Evolutionary conservation across 2,888 invertebrate species (phyloP).

Genomic region (Ectobius pallidus): DNA sequence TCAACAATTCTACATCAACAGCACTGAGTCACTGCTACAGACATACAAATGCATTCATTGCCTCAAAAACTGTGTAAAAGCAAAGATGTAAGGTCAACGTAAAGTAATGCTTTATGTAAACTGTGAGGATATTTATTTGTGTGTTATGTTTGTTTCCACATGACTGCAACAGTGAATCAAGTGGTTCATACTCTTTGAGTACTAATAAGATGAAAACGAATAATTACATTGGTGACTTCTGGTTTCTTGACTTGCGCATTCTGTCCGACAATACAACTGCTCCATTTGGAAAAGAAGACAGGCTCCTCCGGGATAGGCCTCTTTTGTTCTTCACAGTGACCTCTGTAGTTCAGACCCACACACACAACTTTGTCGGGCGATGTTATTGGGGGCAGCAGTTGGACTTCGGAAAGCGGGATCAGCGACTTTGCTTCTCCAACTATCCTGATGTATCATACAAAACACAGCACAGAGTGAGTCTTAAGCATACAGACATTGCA

Average conservation of each 20-base stretch:
- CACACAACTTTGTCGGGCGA: slow-evolving; percentile 85
- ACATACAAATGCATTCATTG: no score
- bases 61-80: no score
- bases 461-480: no score
- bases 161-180: not conserved
- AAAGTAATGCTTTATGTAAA: no score
- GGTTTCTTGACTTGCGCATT: slow-evolving; percentile 69
- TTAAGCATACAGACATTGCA: no score
- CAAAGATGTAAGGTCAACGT: no score
- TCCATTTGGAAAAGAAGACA: slow-evolving; percentile 87
- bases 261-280: slow-evolving; percentile 78
- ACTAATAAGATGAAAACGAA: no score
- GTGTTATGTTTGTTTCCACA: not conserved
- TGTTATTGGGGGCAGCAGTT: slow-evolving; percentile 73
- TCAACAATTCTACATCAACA: no score
- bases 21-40: no score
- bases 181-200: no score
- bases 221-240: slow-evolving; percentile 63
- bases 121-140: no score
- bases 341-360: slow-evolving; percentile 84
- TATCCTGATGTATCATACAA: slow-evolving; percentile 54
- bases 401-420: slow-evolving; percentile 61
- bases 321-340: slow-evolving; percentile 86
- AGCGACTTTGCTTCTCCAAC: slow-evolving; percentile 61
- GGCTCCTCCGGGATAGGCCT: slow-evolving; percentile 74